Evolutionary conservation across 2,888 invertebrate genomes (phyloP), one percentile per base, ranked within the genome.

Genomic region (Nemoura dubitans): DNA sequence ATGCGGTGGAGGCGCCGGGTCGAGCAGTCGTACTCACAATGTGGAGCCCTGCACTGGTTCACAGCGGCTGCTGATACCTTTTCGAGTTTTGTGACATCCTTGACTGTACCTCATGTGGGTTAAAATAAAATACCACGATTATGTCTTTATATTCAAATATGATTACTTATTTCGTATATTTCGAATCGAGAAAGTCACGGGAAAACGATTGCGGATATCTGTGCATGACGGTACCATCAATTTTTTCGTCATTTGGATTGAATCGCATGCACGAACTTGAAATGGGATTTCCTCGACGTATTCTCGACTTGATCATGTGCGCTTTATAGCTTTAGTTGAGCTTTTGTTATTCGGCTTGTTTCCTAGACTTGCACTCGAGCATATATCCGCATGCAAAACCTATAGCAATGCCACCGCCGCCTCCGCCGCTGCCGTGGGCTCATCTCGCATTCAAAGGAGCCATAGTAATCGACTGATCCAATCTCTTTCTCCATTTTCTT

Each of bases 401-500:
- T 16, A 27, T 78, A 59, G 59, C 78, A 78, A 6, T 78, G 78
- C 28, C 28, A 27, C 78, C 3, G 27, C 27, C 25, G 78, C 78
- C 27, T 7, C 27, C 3, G 10, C 78, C 6, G 78, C 78, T 26
- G 28, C 78, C 26, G 78, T 26, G 78, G 26, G 78, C 81, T 28
- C 81, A 81, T 81, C 81, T 30, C 81, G 81, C 28, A 28, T 81
- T 30, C 81, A 28, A 28, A 7, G 5, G 28, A 28, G 78, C 26
- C 26, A 78, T 28, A 78, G 78, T 78, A 26, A 78, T 26, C 26
- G 78, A 28, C 26, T 30, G 81, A 81, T 81, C 21, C 29, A 81
- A 81, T 81, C 81, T 81, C 27, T 28, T 26, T 78, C 26, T 28
- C 81, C n/a, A 81, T 28, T 28, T 81, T 81, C 81, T 81, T 81